Evolutionary conservation across 2,888 invertebrate genomes (phyloP), one percentile per base, ranked within the genome.

Genomic region (Euproctis similis): DNA sequence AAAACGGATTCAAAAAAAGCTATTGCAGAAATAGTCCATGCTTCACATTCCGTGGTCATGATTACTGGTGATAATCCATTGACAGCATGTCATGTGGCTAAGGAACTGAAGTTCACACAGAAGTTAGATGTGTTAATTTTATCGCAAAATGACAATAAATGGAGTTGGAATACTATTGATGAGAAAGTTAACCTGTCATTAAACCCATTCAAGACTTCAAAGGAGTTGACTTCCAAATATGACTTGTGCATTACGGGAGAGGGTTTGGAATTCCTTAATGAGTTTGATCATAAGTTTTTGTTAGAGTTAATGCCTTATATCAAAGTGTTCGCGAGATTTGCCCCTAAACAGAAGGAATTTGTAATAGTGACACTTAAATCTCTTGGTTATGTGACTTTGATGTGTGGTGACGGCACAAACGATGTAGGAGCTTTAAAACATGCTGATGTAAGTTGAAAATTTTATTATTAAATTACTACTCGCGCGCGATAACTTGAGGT

Each of bases 381-480:
- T 14, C 80, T 94, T 7, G 99, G 99, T 3, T 95, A 90, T 59
- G 89, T 89, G 2, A 97, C 98, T 0, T 85, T 99, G 2, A 99
- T 99, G 99, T 99, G 99, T 65, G 99, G 99, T 1, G 99, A 99
- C 81, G 99, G 99, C 30, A 99, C 99, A 1, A 99, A 99, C 70
- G 99, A 99, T 78, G 99, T 99, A 7, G 99, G 99, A 9, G 97
- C 97, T 3, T 81, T 99, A 26, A 99, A 99, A 77, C 99, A 99
- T 77, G 97, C 99, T 16, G 93, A 99, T 77, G 97, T 95, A 59
- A 92, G 92, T 87, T n/a, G n/a, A n/a, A n/a, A n/a, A n/a, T n/a
- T n/a, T n/a, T n/a, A n/a, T n/a, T n/a, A n/a, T n/a, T n/a, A n/a
- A n/a, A n/a, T n/a, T n/a, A n/a, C n/a, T n/a, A n/a, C n/a, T n/a